A percentile compares a stretch with the other conserved stretches of the same genome.
phyloP scores from a whole-genome alignment of 2,113 vertebrate genomes.

The Corythoichthys intestinalis region DNA sequence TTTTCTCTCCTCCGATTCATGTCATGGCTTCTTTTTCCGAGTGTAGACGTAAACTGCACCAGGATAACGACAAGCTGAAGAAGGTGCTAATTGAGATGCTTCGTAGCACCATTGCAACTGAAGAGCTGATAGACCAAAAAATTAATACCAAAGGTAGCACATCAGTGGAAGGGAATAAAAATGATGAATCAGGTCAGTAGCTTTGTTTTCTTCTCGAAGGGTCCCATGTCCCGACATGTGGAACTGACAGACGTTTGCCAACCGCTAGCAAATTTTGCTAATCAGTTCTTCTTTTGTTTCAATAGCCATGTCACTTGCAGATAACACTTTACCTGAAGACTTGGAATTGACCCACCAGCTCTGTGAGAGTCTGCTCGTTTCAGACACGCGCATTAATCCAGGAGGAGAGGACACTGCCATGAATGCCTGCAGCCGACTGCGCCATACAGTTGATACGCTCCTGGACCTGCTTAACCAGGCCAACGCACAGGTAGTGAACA shows the following conservation, averaged over 20 bases:
- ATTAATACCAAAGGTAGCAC: slow-evolving; percentile 63
- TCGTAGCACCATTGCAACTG: slow-evolving; percentile 68
- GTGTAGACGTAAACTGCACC: slow-evolving; percentile 72
- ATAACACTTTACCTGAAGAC: slow-evolving; percentile 60
- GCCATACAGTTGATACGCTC: slow-evolving; percentile 79
- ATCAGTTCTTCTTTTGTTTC: neutral
- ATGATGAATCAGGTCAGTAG: slow-evolving; percentile 57
- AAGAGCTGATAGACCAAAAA: slow-evolving; percentile 80
- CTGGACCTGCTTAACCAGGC: slow-evolving; percentile 84
- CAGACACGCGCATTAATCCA: slow-evolving; percentile 67
- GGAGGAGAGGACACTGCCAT: slow-evolving; percentile 78
- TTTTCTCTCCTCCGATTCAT: neutral
- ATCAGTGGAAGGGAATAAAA: slow-evolving; percentile 31
- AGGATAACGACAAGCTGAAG: slow-evolving; percentile 74
- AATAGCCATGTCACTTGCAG: slow-evolving; percentile 41
- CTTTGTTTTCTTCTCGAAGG: neutral
- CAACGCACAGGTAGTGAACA: slow-evolving; percentile 74
- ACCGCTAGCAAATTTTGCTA: neutral
- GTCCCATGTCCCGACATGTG: neutral
- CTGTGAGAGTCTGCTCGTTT: slow-evolving; percentile 85
- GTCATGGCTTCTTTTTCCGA: neutral
- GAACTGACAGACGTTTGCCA: neutral
- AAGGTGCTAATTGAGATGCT: slow-evolving; percentile 80
- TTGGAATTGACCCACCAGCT: slow-evolving; percentile 81
- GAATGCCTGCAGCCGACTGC: slow-evolving; percentile 74